Evolutionary conservation across 2,113 vertebrate species (phyloP).

Genomic region (Salvelinus namaycush): DNA sequence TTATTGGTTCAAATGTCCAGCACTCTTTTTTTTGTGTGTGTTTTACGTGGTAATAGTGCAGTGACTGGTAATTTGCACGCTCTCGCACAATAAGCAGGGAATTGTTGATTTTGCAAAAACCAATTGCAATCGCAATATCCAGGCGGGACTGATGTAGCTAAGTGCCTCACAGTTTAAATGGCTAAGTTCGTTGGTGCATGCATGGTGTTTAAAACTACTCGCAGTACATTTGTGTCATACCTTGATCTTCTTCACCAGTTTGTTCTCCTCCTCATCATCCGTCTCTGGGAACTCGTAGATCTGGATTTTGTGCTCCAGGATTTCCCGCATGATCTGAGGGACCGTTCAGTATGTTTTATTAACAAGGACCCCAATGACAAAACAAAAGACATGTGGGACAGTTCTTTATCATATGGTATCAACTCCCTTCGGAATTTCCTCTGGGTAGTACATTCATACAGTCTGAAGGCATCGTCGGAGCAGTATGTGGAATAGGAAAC

Average conservation of each 20-base stretch:
- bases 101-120: too few species aligned
- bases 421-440: not conserved
- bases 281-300: constrained; percentile 99
- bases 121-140: too few species aligned
- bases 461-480: not conserved
- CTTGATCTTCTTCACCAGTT: constrained; percentile 96
- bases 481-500: not conserved
- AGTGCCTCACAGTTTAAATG: too few species aligned
- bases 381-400: not conserved
- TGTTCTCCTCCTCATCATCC: constrained; percentile 97
- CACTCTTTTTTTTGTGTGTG: too few species aligned
- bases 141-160: too few species aligned
- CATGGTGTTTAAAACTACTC: too few species aligned
- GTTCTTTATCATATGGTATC: not conserved
- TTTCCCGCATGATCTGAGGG: constrained; percentile 97
- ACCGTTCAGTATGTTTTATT: not conserved
- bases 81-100: too few species aligned
- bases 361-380: not conserved
- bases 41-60: too few species aligned
- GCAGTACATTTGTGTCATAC: constrained; percentile 56
- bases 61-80: too few species aligned
- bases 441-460: too few species aligned
- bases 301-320: constrained; percentile 99
- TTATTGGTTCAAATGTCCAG: too few species aligned
- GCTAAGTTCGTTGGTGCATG: too few species aligned